These are phyloP conservation scores for Eupithecia exiguata DNA, from an alignment of 2,888 invertebrate species.

Conservation along the genomic window DNA sequence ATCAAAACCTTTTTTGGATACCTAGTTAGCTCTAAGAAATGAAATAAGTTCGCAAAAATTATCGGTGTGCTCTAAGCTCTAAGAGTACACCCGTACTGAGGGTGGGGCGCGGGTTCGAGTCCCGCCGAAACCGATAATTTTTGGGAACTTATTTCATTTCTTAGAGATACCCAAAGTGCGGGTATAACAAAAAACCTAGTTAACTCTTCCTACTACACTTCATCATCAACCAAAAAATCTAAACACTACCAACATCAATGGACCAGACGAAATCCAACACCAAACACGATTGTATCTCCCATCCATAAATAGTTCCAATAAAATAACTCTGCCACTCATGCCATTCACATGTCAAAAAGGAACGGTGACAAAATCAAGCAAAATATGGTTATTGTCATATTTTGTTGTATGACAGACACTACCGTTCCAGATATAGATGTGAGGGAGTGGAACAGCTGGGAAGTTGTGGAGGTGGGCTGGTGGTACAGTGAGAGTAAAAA, in stretches of 20 bases:
- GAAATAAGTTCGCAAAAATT: too few species aligned
- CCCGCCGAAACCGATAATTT: too few species aligned
- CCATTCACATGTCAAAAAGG: conserved; percentile 54
- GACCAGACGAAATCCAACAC: conserved; percentile 33
- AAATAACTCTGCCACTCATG: conserved; percentile 52
- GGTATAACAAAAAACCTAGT: too few species aligned
- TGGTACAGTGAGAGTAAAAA: conserved; percentile 38
- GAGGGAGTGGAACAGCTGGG: conserved; percentile 56
- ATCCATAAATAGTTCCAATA: conserved; percentile 57
- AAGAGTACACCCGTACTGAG: too few species aligned
- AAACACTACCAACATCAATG: background rate
- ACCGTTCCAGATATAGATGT: conserved; percentile 51
- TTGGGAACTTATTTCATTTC: too few species aligned
- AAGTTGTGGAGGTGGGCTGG: conserved; percentile 30
- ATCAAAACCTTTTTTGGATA: background rate
- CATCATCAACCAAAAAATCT: background rate
- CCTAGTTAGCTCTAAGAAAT: background rate
- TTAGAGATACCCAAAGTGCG: too few species aligned
- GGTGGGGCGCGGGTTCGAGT: too few species aligned
- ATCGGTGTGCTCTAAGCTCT: too few species aligned
- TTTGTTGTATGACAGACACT: conserved; percentile 64
- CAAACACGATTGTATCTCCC: conserved; percentile 35
- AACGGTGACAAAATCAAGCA: conserved; percentile 55
- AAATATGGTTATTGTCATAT: conserved; percentile 73
- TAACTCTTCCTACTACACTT: background rate